Conservation (phyloP, 1,140 invertebrate species). For the Listronotus bonariensis region DNA sequence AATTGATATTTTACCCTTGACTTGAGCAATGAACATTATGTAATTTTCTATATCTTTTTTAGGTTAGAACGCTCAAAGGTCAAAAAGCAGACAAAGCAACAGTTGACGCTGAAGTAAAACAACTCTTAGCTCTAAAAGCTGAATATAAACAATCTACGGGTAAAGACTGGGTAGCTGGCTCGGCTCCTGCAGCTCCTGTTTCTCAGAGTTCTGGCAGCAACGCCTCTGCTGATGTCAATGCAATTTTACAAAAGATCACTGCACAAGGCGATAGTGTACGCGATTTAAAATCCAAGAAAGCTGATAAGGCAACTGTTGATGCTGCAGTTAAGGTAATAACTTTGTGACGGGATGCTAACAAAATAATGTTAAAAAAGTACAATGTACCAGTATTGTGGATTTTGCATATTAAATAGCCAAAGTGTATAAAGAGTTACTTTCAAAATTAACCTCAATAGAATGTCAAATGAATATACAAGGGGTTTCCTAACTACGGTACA, state of each 20-base stretch:
- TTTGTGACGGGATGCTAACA: slow-evolving; percentile 69
- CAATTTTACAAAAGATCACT: slow-evolving; percentile 57
- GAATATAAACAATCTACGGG: slow-evolving; percentile 71
- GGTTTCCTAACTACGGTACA: too few relatives aligned
- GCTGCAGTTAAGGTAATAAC: slow-evolving; percentile 65
- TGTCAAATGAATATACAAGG: too few relatives aligned
- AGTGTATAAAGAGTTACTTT: too few relatives aligned
- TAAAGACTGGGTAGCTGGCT: slow-evolving; percentile 66
- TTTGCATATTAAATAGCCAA: too few relatives aligned
- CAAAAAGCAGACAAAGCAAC: slow-evolving; percentile 67
- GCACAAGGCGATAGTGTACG: slow-evolving; percentile 74
- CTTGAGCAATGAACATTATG: too few relatives aligned
- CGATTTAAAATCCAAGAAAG: slow-evolving; percentile 69
- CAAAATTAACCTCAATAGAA: too few relatives aligned
- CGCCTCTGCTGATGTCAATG: slow-evolving; percentile 55
- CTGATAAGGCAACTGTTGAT: slow-evolving; percentile 64
- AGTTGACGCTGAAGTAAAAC: slow-evolving; percentile 67
- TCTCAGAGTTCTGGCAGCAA: slow-evolving; percentile 48
- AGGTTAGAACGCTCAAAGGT: slow-evolving; percentile 60
- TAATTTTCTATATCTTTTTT: neutral
- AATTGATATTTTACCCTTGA: too few relatives aligned
- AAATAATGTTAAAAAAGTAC: slow-evolving; percentile 68
- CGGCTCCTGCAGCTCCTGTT: slow-evolving; percentile 59
- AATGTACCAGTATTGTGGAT: too few relatives aligned
- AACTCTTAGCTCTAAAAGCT: slow-evolving; percentile 70